phyloP scores from a whole-genome alignment of 2,113 vertebrate genomes.

The Phoenicopterus ruber region DNA sequence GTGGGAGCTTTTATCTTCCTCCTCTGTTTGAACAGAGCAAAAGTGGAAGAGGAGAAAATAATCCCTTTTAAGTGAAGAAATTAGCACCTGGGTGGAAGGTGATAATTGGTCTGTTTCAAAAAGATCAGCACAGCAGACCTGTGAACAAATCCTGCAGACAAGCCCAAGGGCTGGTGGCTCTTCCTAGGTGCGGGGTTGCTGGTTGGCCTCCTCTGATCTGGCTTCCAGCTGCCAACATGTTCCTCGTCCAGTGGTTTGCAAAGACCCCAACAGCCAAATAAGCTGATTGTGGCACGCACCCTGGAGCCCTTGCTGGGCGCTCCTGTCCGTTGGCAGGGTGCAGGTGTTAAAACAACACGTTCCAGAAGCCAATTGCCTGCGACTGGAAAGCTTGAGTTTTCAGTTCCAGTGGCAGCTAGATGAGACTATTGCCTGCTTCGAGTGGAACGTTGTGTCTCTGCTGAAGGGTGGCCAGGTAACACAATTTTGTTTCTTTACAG shows the following conservation, averaged over 20 bases:
- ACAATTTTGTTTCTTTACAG: conserved; percentile 70
- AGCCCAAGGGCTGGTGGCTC: neutral
- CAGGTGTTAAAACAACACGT: neutral
- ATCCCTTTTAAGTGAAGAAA: conserved; percentile 16
- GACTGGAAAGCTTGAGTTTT: neutral
- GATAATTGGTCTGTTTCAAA: neutral
- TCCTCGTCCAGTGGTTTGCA: neutral
- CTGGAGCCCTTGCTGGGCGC: neutral
- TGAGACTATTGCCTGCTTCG: neutral
- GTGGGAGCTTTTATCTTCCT: neutral
- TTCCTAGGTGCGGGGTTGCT: neutral
- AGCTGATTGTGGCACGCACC: neutral
- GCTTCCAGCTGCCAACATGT: neutral
- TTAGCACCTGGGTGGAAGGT: neutral
- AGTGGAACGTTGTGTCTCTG: neutral
- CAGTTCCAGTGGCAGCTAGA: neutral
- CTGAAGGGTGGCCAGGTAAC: neutral
- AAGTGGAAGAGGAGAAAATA: neutral
- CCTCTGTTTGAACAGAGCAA: neutral
- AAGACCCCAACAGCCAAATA: neutral
- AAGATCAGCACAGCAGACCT: neutral
- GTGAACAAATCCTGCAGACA: neutral
- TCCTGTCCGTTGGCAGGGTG: neutral
- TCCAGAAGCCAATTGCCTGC: neutral
- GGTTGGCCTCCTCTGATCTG: neutral